Conservation (phyloP, 2,113 vertebrate genomes). For the Epinephelus fuscoguttatus region DNA sequence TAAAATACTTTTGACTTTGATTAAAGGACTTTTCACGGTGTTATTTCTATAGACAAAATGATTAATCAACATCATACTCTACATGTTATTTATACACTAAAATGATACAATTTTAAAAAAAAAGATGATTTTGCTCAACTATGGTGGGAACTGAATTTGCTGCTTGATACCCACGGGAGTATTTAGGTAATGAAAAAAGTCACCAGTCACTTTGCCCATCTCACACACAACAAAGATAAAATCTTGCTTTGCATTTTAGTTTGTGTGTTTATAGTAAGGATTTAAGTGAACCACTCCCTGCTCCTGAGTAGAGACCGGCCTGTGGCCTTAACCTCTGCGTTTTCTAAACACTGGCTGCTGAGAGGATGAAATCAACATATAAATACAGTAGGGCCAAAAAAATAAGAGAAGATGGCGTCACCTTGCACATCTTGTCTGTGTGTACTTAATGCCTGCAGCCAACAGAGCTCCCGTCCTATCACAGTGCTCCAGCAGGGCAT, state of each 20-base stretch:
- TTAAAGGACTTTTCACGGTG: not conserved
- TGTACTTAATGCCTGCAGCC: slow-evolving; percentile 30
- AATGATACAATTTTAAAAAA: not conserved
- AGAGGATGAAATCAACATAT: slow-evolving; percentile 19
- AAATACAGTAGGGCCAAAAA: not conserved
- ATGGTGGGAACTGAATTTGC: not conserved
- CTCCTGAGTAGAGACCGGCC: not conserved
- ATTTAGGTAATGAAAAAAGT: not conserved
- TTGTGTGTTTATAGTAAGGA: not conserved
- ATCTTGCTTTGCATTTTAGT: not conserved
- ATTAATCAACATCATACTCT: not conserved
- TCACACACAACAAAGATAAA: not conserved
- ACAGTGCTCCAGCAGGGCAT: slow-evolving; percentile 39
- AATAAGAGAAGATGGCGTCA: slow-evolving; percentile 17
- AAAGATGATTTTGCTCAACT: not conserved
- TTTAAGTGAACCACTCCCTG: slow-evolving; percentile 18
- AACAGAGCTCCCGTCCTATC: slow-evolving; percentile 47
- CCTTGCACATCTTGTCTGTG: slow-evolving; percentile 45
- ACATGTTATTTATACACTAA: not conserved
- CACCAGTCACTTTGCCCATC: not conserved
- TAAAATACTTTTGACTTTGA: not conserved
- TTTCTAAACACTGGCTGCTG: slow-evolving; percentile 19
- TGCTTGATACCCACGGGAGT: not conserved
- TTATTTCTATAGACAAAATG: not conserved
- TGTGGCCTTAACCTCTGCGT: not conserved